Evolutionary conservation across 2,888 invertebrate genomes (phyloP).

Genomic region (Brachynemurus nebulosus): DNA sequence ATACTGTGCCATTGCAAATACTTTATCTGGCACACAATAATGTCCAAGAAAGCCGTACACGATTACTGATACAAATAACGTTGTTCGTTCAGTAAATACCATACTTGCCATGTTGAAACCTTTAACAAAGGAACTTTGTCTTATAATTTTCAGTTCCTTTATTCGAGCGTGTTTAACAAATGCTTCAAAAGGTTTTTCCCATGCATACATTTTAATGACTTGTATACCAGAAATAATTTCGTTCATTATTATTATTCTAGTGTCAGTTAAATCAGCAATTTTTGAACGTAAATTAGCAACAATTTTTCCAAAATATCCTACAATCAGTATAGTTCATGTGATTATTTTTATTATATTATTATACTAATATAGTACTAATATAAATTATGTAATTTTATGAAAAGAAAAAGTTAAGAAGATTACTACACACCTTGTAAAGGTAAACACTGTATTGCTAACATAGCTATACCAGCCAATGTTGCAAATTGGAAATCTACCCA

Average conservation of each 20-base stretch:
- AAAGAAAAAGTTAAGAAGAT: neutral
- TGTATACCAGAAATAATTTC: slow-evolving; percentile 89
- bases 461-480: slow-evolving; percentile 57
- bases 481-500: slow-evolving; percentile 61
- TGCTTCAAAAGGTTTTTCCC: slow-evolving; percentile 56
- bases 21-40: slow-evolving; percentile 54
- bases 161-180: slow-evolving; percentile 41
- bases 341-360: neutral
- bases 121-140: slow-evolving; percentile 46
- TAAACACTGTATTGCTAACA: slow-evolving; percentile 60
- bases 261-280: slow-evolving; percentile 77
- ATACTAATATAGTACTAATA: neutral
- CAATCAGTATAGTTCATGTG: slow-evolving; percentile 19
- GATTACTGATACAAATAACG: slow-evolving; percentile 61
- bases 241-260: slow-evolving; percentile 83
- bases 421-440: slow-evolving; percentile 62
- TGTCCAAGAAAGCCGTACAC: slow-evolving; percentile 52
- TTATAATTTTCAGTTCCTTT: slow-evolving; percentile 39
- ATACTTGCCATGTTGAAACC: slow-evolving; percentile 60
- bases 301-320: slow-evolving; percentile 50
- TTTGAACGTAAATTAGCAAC: slow-evolving; percentile 52
- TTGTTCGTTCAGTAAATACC: slow-evolving; percentile 66
- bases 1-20: slow-evolving; percentile 42
- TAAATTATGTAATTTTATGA: neutral
- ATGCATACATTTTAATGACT: slow-evolving; percentile 65